phyloP scores from a whole-genome alignment of 2,797 vertebrate genomes.

The Tauraco hartlaubi region DNA sequence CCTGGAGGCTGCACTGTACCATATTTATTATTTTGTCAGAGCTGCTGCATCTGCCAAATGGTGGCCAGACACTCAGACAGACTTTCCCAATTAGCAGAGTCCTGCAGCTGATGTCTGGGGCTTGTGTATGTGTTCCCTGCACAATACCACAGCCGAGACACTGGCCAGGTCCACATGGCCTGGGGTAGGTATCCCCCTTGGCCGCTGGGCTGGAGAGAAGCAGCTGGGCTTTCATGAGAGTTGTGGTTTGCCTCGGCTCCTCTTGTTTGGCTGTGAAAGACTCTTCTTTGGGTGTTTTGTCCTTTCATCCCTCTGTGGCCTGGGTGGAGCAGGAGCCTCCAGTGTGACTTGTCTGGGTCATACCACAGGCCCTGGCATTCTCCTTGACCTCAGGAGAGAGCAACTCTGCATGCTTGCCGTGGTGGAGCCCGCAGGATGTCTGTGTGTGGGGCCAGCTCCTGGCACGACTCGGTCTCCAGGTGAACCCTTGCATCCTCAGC shows the following conservation, averaged over 20 bases:
- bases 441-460: rapidly evolving
- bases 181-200: not conserved
- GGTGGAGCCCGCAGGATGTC: not conserved
- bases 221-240: not conserved
- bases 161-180: not conserved
- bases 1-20: not conserved
- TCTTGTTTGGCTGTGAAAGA: not conserved
- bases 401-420: rapidly evolving
- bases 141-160: not conserved
- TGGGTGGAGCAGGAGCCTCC: not conserved
- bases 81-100: constrained; percentile 23
- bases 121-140: not conserved
- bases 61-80: constrained; percentile 24
- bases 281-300: not conserved
- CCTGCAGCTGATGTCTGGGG: constrained; percentile 4
- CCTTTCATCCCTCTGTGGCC: not conserved
- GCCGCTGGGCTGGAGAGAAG: not conserved
- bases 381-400: not conserved
- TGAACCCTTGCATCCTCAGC: not conserved
- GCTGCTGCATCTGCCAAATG: not conserved
- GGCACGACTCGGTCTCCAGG: not conserved
- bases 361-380: not conserved
- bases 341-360: not conserved
- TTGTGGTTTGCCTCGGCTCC: not conserved
- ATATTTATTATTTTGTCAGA: not conserved